Evolutionary conservation across 2,888 invertebrate genomes (phyloP).

Genomic region (Archips crataeganus): DNA sequence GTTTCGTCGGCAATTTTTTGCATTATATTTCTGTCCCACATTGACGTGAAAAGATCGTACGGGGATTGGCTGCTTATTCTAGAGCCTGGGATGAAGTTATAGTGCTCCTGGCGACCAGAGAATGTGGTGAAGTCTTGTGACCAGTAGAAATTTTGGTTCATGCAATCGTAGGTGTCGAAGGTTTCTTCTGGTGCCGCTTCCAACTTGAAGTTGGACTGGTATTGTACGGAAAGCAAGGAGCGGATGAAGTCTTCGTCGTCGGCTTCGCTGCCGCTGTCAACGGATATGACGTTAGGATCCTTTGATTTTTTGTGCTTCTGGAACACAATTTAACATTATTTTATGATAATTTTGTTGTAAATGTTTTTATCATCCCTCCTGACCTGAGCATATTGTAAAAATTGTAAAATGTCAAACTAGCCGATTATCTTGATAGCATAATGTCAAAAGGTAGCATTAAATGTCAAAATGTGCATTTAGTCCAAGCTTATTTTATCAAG

Average conservation of each 20-base stretch:
- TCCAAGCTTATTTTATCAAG: too few species aligned
- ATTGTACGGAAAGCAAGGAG: slow-evolving; percentile 35
- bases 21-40: slow-evolving; percentile 41
- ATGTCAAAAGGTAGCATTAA: too few species aligned
- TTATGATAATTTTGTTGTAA: too few species aligned
- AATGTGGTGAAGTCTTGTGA: slow-evolving; percentile 36
- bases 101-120: slow-evolving; percentile 29
- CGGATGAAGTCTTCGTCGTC: slow-evolving; percentile 41
- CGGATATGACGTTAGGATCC: slow-evolving; percentile 31
- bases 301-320: slow-evolving; percentile 31
- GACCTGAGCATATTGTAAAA: too few species aligned
- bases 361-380: too few species aligned
- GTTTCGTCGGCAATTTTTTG: slow-evolving; percentile 42
- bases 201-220: slow-evolving; percentile 32
- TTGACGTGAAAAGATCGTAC: slow-evolving; percentile 31
- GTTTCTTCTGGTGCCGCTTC: slow-evolving; percentile 28
- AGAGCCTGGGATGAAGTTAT: slow-evolving; percentile 30
- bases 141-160: slow-evolving; percentile 41
- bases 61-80: slow-evolving; percentile 32
- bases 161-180: slow-evolving; percentile 36
- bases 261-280: slow-evolving; percentile 36
- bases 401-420: too few species aligned
- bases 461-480: too few species aligned
- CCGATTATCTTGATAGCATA: too few species aligned
- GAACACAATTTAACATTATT: neutral